Conservation (phyloP, 2,113 vertebrate genomes). For the Rhabdornis inornatus region DNA sequence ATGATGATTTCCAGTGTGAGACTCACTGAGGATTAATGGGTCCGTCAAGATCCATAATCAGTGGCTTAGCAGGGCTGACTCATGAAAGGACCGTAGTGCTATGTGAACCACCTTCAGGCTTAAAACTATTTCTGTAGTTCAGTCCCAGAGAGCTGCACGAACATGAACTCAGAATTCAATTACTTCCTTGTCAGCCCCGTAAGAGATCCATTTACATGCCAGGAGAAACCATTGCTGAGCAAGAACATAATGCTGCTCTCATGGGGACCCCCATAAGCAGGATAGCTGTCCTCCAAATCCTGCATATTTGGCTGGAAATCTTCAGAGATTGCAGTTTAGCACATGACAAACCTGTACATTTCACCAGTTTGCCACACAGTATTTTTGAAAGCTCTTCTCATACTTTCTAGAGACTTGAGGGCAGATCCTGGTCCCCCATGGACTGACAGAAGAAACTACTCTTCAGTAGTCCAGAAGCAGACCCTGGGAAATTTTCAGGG, state of each 20-base stretch:
- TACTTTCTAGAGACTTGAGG: background rate
- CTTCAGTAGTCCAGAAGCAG: background rate
- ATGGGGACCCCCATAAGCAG: fast-evolving
- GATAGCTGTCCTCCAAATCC: background rate
- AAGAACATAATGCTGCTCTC: background rate
- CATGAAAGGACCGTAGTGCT: background rate
- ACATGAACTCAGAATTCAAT: background rate
- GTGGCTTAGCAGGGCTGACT: background rate
- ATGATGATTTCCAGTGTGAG: background rate
- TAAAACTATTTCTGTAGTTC: background rate
- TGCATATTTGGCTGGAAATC: background rate
- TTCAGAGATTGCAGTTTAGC: background rate
- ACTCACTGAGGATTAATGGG: background rate
- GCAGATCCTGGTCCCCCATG: background rate
- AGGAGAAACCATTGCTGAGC: background rate
- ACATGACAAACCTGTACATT: background rate
- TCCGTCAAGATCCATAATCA: background rate
- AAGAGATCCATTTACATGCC: background rate
- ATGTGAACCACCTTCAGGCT: background rate
- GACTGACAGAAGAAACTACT: background rate
- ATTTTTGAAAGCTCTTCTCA: background rate
- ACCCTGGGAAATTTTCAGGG: background rate
- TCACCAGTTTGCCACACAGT: background rate
- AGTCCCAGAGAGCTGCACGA: background rate
- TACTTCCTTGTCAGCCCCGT: background rate